Evolutionary conservation across 2,888 invertebrate genomes (phyloP).

Genomic region (Germaria angustata): DNA sequence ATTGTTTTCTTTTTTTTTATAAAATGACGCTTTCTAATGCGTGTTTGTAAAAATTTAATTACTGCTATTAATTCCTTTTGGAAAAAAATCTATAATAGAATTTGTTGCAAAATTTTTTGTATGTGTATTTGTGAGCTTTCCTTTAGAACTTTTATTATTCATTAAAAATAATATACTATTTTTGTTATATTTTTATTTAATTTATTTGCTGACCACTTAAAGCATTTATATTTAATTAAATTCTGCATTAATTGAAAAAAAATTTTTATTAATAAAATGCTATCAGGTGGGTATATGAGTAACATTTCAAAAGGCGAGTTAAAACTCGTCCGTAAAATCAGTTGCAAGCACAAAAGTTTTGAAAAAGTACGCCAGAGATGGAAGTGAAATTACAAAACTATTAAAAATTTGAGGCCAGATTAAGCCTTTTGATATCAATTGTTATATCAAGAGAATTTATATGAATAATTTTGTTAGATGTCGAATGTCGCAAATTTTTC

Average conservation of each 20-base stretch:
- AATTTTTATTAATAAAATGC: background rate
- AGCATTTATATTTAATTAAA: slow-evolving; percentile 76
- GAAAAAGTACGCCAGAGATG: too few relatives aligned
- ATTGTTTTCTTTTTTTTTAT: slow-evolving; percentile 12
- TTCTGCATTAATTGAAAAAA: slow-evolving; percentile 73
- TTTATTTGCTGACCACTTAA: slow-evolving; percentile 78
- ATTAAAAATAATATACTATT: background rate
- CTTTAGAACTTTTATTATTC: background rate
- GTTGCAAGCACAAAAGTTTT: too few relatives aligned
- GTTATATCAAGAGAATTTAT: too few relatives aligned
- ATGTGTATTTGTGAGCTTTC: background rate
- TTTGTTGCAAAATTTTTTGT: too few relatives aligned
- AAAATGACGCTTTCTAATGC: slow-evolving; percentile 13
- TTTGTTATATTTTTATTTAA: slow-evolving; percentile 58
- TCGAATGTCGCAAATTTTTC: too few relatives aligned
- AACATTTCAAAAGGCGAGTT: too few relatives aligned
- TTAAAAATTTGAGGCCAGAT: background rate
- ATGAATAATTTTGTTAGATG: too few relatives aligned
- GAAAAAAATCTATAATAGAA: slow-evolving; percentile 10
- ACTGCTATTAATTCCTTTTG: slow-evolving; percentile 4
- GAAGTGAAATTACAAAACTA: too few relatives aligned
- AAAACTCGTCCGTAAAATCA: too few relatives aligned
- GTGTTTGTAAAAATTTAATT: slow-evolving; percentile 34
- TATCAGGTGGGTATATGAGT: too few relatives aligned
- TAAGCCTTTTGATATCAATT: too few relatives aligned